Evolutionary conservation across 1,140 invertebrate species (phyloP).

Genomic region (Drosophila carrolli): DNA sequence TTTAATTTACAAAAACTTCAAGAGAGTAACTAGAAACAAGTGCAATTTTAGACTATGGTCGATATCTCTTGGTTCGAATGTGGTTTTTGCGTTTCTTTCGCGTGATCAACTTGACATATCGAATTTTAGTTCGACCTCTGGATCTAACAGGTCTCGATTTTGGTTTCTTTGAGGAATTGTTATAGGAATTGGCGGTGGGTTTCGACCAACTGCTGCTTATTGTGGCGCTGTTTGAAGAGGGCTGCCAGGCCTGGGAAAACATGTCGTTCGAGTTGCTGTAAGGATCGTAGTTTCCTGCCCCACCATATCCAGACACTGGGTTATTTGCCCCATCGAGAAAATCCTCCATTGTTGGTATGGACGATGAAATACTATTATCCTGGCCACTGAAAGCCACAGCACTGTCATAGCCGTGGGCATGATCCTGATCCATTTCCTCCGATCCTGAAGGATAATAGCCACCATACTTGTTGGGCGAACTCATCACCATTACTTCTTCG

Average conservation of each 20-base stretch:
- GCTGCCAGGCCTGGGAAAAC: conserved; percentile 24
- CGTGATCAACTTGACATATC: conserved; percentile 56
- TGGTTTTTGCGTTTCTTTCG: conserved; percentile 72
- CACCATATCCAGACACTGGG: not conserved
- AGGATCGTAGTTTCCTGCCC: conserved; percentile 10
- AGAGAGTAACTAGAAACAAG: not conserved
- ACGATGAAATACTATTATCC: conserved; percentile 40
- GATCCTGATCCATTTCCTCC: conserved; percentile 27
- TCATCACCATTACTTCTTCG: conserved; percentile 29
- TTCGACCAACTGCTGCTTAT: conserved; percentile 18
- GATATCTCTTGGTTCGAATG: conserved; percentile 60
- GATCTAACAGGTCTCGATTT: conserved; percentile 18
- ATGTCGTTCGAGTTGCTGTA: conserved; percentile 29
- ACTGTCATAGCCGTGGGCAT: conserved; percentile 42
- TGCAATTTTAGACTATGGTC: conserved; percentile 11
- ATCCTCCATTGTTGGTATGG: conserved; percentile 55
- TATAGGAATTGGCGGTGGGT: conserved; percentile 2
- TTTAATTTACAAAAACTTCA: not conserved
- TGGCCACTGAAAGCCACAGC: conserved; percentile 61
- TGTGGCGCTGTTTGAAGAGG: conserved; percentile 12
- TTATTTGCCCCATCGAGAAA: conserved; percentile 38
- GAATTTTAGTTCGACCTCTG: conserved; percentile 24
- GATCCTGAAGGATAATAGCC: conserved; percentile 23
- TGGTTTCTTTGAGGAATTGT: conserved; percentile 7
- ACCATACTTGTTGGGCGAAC: conserved; percentile 6